These are phyloP conservation scores for Sinocyclocheilus grahami DNA, from an alignment of 2,113 vertebrate species.

Conservation along the genomic window DNA sequence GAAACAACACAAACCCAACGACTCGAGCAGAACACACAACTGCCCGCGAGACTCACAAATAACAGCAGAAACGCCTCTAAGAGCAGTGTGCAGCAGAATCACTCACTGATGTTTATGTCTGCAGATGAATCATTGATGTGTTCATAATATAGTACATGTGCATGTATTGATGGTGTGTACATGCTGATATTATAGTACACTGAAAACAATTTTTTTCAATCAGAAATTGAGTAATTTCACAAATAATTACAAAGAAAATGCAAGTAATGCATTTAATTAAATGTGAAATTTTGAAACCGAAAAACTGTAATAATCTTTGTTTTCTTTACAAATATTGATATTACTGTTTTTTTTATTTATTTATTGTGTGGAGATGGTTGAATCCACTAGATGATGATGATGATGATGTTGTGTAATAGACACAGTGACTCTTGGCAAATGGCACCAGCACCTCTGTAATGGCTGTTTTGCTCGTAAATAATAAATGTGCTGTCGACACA, in stretches of 20 bases:
- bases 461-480: slow-evolving; percentile 16
- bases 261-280: neutral
- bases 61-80: neutral
- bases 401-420: too few relatives aligned
- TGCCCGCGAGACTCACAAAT: neutral
- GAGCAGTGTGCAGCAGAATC: too few relatives aligned
- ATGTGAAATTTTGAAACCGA: neutral
- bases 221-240: neutral
- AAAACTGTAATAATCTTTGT: neutral
- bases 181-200: neutral
- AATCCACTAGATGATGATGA: too few relatives aligned
- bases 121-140: neutral
- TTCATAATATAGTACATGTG: neutral
- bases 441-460: slow-evolving; percentile 6
- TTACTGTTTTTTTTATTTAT: neutral
- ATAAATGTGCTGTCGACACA: slow-evolving; percentile 4
- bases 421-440: neutral
- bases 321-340: neutral
- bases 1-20: neutral
- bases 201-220: neutral
- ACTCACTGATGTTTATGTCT: neutral
- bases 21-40: neutral
- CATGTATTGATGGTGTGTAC: neutral
- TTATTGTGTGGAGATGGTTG: too few relatives aligned
- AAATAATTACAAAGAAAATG: neutral